Evolutionary conservation across 2,113 vertebrate species (phyloP), one percentile per base, ranked within the genome.

Genomic region (Oryzias woworae): DNA sequence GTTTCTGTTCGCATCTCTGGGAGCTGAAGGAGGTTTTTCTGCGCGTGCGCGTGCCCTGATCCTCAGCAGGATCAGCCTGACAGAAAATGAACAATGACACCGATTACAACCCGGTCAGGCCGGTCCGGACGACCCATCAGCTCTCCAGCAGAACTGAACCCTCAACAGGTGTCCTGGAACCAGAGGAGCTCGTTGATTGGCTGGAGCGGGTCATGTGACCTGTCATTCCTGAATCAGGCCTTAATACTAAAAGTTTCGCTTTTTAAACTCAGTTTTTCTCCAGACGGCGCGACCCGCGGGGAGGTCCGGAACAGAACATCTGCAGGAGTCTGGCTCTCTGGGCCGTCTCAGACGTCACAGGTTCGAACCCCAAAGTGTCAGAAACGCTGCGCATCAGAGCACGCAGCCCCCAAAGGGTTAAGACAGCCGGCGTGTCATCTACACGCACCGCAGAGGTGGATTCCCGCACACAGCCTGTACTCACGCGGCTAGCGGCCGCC

Each of bases 401-500:
- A n/a, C 36, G 10, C n/a, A 63, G 8, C 31, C 31, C 31, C 31
- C 2, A 36, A 7, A 8, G 31, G 28, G 31, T 36, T 36, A 54
- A 58, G 45, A 31, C 74, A 55, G 70, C 69, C 51, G 53, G 17
- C 1, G 45, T 66, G 24, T 57, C 66, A 62, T 8, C 10, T 14
- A 20, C 6, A 17, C 14, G 36, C 28, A 52, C 18, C 14, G 47
- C 16, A 15, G 4, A 58, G 20, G 46, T 43, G n/a, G 5, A 42
- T 44, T 44, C 42, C 42, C 36, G 26, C 43, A 58, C n/a, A 46
- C 10, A 59, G 58, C 60, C 55, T 3, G 43, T 66, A 87, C 89
- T 88, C 75, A 87, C 87, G 58, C 79, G 73, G 75, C 87, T 75
- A 62, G 85, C 66, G 17, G 91, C 69, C 36, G 80, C 78, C 67